These are phyloP conservation scores for Drosophila eohydei DNA, from an alignment of 2,888 invertebrate genomes.

Conservation along the genomic window DNA sequence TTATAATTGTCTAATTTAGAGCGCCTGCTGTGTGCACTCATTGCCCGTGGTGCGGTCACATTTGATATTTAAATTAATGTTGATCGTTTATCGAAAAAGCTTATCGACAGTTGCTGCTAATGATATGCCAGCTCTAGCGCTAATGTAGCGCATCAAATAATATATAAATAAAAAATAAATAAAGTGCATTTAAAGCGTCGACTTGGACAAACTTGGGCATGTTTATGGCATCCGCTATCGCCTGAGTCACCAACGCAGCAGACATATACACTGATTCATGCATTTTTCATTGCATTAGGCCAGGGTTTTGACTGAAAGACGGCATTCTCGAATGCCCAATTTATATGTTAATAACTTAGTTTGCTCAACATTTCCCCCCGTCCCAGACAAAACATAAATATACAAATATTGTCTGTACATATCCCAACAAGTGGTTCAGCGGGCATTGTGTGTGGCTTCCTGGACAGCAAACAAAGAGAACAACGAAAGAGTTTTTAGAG, in stretches of 20 bases:
- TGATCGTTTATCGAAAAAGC: conserved; percentile 29
- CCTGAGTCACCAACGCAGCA: conserved; percentile 45
- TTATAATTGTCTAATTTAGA: conserved; percentile 15
- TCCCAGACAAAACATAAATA: conserved; percentile 20
- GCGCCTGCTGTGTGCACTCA: conserved; percentile 32
- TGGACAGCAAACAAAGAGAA: conserved; percentile 9
- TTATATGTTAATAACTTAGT: conserved; percentile 44
- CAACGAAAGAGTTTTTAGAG: conserved; percentile 13
- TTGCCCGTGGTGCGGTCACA: conserved; percentile 28
- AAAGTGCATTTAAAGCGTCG: conserved; percentile 22
- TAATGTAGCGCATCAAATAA: conserved; percentile 2
- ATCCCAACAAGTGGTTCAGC: conserved; percentile 50
- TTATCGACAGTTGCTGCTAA: conserved; percentile 23
- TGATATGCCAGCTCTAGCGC: conserved; percentile 24
- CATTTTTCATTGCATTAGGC: conserved; percentile 14
- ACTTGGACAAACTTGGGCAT: conserved; percentile 25
- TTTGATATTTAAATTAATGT: conserved; percentile 23
- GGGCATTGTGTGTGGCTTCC: conserved; percentile 51
- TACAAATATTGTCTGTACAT: conserved; percentile 15
- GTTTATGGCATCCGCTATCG: conserved; percentile 63
- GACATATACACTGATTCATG: conserved; percentile 9
- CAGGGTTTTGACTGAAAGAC: conserved; percentile 14
- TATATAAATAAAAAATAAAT: conserved; percentile 8
- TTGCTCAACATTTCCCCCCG: conserved; percentile 23
- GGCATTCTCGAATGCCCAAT: conserved; percentile 21